Evolutionary conservation across 2,797 vertebrate species (phyloP).

Genomic region (Xenops minutus): DNA sequence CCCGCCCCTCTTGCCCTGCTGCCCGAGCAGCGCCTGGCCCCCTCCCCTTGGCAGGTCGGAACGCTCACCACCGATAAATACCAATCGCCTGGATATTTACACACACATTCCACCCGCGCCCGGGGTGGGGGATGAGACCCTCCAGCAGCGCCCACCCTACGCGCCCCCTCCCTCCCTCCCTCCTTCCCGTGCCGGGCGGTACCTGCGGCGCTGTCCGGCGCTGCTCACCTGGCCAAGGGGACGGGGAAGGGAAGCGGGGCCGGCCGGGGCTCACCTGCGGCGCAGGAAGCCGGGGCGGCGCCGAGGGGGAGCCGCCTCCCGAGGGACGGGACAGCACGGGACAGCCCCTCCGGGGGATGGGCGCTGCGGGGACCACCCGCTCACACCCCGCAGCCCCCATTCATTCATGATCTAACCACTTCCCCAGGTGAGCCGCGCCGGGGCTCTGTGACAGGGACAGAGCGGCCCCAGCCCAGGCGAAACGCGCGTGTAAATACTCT

Average conservation of each 20-base stretch:
- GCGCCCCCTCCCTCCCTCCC: no score
- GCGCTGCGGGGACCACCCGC: no score
- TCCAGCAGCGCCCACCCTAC: no score
- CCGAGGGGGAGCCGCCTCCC: constrained; percentile 48
- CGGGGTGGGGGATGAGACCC: no score
- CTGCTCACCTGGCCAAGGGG: constrained; percentile 76
- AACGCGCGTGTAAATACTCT: accelerated
- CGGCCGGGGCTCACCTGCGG: constrained; percentile 24
- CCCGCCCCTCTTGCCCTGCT: not conserved
- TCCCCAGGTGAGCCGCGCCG: no score
- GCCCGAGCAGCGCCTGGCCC: not conserved
- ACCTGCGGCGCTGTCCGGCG: not conserved
- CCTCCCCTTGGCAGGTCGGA: not conserved
- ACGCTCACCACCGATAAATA: not conserved
- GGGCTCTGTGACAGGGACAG: no score
- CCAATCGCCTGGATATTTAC: accelerated
- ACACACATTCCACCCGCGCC: not conserved
- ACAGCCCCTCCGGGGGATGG: no score
- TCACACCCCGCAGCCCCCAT: accelerated
- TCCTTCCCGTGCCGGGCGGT: no score
- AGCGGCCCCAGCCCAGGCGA: not conserved
- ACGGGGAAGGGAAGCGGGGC: constrained; percentile 32
- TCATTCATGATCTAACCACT: no score
- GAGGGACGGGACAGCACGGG: not conserved
- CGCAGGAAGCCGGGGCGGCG: constrained; percentile 47